Base-by-base conservation (phyloP, 2,888 invertebrate species). In the Melanargia galathea region DNA sequence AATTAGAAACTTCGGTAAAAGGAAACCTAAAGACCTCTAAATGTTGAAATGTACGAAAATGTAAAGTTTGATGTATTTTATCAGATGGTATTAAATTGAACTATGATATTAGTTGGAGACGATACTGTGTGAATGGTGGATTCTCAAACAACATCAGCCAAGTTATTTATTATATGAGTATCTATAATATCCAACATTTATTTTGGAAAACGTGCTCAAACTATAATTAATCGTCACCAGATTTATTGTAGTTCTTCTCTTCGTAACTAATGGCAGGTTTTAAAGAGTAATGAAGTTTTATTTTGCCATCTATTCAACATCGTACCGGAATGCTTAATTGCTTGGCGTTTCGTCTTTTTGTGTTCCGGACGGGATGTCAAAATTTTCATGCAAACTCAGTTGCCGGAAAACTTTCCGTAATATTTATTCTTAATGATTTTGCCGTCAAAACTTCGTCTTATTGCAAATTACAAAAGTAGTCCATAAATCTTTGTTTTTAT, bases 281-380 rank as follows among this genome's bases (percentile, higher is more conserved):
- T 30, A 30, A 4, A 30, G 30, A 4, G 1, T 8, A 2, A 3
- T 30, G 11, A 38, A 7, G 10, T 1, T 11, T 38, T 38, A 11
- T 38, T 38, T 38, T 6, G 10, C 22, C 24, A 5, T n/a, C 7
- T 6, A n/a, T 46, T 22, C 45, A n/a, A 4, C 40, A 40, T n/a
- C 40, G 26, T 26, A 26, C 48, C 24, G n/a, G 24, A n/a, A 24
- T 13, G 16, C 49, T 49, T 49, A 49, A 49, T 49, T n/a, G 30
- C n/a, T 33, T 20, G 18, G 33, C 16, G 30, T 49, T 18, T 4
- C 8, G 8, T 20, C 33, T 33, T 33, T 33, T 52, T 52, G 51
- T 52, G 33, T 52, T 52, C 13, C 13, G 33, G 51, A 20, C 51
- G 13, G 51, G 51, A 52, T 52, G 33, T 33, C 33, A 33, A 52